Conservation (phyloP, 2,888 invertebrate species). For the Galerucella calmariensis region DNA sequence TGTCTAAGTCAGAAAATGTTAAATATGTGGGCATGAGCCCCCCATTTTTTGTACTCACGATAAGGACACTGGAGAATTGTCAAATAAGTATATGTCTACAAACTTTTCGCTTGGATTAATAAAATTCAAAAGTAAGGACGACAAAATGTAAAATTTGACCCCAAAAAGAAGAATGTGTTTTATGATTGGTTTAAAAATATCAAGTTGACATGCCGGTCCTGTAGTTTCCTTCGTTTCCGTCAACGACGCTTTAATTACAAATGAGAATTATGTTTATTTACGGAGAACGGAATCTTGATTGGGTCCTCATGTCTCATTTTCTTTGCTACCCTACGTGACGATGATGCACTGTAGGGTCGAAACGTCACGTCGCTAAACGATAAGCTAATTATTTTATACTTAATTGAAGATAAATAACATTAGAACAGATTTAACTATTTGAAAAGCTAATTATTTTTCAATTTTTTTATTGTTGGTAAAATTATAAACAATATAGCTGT, state of each 20-base stretch:
- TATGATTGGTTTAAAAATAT: neutral
- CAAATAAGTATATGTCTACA: no score
- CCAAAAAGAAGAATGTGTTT: neutral
- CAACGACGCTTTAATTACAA: slow-evolving; percentile 39
- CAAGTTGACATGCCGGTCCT: neutral
- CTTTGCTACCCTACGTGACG: slow-evolving; percentile 12
- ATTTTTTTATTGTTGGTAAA: neutral
- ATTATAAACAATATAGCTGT: no score
- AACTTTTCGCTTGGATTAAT: no score
- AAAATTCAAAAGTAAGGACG: no score
- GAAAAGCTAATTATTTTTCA: slow-evolving; percentile 3
- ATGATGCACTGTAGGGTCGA: slow-evolving; percentile 34
- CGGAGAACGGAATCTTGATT: slow-evolving; percentile 33
- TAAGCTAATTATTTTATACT: slow-evolving; percentile 21
- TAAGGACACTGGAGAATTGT: no score
- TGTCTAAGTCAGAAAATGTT: no score
- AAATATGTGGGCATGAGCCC: no score
- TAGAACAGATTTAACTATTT: slow-evolving; percentile 14
- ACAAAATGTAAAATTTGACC: no score
- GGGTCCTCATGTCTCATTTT: slow-evolving; percentile 25
- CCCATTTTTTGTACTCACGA: no score
- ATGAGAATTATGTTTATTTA: slow-evolving; percentile 42
- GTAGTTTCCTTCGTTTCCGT: slow-evolving; percentile 33
- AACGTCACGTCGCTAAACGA: slow-evolving; percentile 35
- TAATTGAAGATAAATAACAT: slow-evolving; percentile 34